A percentile compares a stretch with the other conserved stretches of the same genome.
These are phyloP conservation scores for Apantesis nais DNA, from an alignment of 2,888 invertebrate genomes.

Conservation along the genomic window DNA sequence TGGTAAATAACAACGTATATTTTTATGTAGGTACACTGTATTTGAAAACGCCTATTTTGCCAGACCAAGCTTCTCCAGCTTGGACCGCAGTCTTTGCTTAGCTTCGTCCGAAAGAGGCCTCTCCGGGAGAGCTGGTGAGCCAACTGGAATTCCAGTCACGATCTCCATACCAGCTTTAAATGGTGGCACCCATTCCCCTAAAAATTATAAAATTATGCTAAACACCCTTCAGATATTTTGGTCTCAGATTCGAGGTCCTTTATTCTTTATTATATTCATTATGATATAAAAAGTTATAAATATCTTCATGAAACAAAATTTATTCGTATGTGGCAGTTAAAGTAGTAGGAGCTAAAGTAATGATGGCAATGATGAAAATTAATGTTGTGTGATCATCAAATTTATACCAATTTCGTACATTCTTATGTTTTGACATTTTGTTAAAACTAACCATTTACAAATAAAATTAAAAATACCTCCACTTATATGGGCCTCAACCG, in stretches of 20 bases:
- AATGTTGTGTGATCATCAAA: too few relatives aligned
- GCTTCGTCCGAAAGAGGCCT: slow-evolving; percentile 74
- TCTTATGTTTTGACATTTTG: not conserved
- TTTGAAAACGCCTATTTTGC: slow-evolving; percentile 15
- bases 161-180: slow-evolving; percentile 90
- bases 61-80: slow-evolving; percentile 56
- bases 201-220: slow-evolving; percentile 31
- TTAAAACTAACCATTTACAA: not conserved
- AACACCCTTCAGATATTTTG: not conserved
- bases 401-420: too few relatives aligned
- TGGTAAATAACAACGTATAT: not conserved
- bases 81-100: slow-evolving; percentile 64
- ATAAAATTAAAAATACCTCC: slow-evolving; percentile 76
- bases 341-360: too few relatives aligned
- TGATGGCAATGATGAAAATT: too few relatives aligned
- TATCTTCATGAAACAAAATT: too few relatives aligned
- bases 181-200: slow-evolving; percentile 88
- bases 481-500: slow-evolving; percentile 79
- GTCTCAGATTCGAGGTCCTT: not conserved
- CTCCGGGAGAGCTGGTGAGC: slow-evolving; percentile 87
- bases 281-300: too few relatives aligned
- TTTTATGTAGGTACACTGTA: not conserved
- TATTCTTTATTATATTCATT: too few relatives aligned
- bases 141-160: slow-evolving; percentile 86
- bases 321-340: not conserved